These are phyloP conservation scores for Pitangus sulphuratus DNA, from an alignment of 2,797 vertebrate species.

Conservation along the genomic window DNA sequence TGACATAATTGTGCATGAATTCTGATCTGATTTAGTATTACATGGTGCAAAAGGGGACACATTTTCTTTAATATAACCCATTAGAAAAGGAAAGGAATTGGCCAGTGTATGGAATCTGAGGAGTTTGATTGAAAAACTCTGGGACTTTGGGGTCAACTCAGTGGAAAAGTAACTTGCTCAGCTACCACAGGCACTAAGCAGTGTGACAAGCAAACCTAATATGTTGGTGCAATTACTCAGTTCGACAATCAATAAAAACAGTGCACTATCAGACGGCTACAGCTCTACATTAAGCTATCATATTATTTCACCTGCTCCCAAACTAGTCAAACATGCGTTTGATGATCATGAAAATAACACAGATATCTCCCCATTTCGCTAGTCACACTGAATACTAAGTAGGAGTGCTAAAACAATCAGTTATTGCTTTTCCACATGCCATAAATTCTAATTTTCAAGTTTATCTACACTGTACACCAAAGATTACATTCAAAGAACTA, in stretches of 20 bases:
- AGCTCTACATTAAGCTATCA: conserved; percentile 73
- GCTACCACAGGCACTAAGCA: conserved; percentile 66
- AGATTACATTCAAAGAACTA: not conserved
- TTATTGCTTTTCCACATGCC: not conserved
- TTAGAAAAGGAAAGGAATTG: conserved; percentile 69
- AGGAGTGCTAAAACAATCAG: not conserved
- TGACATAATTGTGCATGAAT: conserved; percentile 82
- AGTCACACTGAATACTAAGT: not conserved
- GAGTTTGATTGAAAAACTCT: conserved; percentile 73
- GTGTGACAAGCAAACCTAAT: conserved; percentile 74
- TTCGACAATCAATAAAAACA: conserved; percentile 79
- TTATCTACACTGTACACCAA: accelerated
- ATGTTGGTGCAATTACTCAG: conserved; percentile 61
- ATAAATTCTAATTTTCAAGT: conserved; percentile 15
- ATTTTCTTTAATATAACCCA: conserved; percentile 76
- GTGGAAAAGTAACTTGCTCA: conserved; percentile 74
- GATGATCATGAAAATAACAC: conserved; percentile 60
- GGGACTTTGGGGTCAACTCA: conserved; percentile 73
- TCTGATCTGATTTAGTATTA: conserved; percentile 82
- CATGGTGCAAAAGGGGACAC: conserved; percentile 79
- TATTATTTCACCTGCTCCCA: conserved; percentile 57
- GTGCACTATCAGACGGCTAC: conserved; percentile 76
- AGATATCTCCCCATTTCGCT: not conserved
- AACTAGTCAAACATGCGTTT: conserved; percentile 50
- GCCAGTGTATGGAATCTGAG: conserved; percentile 74